Evolutionary conservation across 2,888 invertebrate genomes (phyloP), one percentile per base, ranked within the genome.

Genomic region (Lamproptera curius): DNA sequence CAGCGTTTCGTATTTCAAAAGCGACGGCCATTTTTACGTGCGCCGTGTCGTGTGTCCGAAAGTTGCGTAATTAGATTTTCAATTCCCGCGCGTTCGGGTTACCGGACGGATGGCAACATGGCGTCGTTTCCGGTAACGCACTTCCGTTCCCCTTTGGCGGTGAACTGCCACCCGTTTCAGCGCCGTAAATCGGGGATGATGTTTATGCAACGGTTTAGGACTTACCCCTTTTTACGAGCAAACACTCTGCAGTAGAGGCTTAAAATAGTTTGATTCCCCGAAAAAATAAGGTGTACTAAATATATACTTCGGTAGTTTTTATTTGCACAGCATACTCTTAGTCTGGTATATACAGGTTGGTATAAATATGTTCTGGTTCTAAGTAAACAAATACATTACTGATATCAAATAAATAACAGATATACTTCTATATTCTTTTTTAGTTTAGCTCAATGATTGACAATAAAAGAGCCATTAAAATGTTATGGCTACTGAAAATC

Each of bases 11-110:
- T 2, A 16, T 49, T 49, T 40, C 49, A 49, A 39, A 44, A 34
- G 39, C 14, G 10, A 2, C 17, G 20, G 15, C 4, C 49, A 17
- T 49, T 49, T 49, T 43, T 40, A 35, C 39, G 40, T 43, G 39
- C 26, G 26, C n/a, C 42, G 51, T 53, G 49, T 55, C 55, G 45
- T 39, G 46, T 57, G 42, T 40, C 43, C 33, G 13, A 48, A 48
- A 48, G 46, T 53, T 53, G 43, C 51, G 50, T 57, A 44, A 52
- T 46, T 49, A 35, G 31, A 42, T 53, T 47, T 54, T 55, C 51
- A 46, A 50, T 52, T 56, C 46, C 53, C 52, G 47, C 53, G 52
- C 58, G 62, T 61, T 62, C 62, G 58, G 51, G 59, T 60, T 57
- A 54, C 59, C 46, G 44, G n/a, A 9, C 42, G 49, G 44, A 50